These are phyloP conservation scores for Phymastichus coffea DNA, from an alignment of 1,140 invertebrate species.

Conservation along the genomic window DNA sequence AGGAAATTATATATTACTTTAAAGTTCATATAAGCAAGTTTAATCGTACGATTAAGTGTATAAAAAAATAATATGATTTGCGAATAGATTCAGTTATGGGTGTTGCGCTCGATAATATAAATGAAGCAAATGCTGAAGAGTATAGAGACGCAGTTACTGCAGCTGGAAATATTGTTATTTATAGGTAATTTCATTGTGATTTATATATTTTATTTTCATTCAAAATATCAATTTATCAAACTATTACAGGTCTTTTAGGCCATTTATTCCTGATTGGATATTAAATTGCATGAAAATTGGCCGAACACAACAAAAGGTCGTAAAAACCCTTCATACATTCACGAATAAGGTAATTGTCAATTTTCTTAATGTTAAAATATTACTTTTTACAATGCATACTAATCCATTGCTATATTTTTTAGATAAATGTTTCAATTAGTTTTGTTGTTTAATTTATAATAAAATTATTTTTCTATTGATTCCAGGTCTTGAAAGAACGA, in stretches of 20 bases:
- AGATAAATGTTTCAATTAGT: neutral
- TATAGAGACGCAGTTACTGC: slow-evolving; percentile 59
- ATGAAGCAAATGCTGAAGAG: slow-evolving; percentile 57
- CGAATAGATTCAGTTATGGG: slow-evolving; percentile 87
- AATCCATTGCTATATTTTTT: too few species aligned
- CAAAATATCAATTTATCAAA: neutral
- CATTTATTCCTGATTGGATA: slow-evolving; percentile 61
- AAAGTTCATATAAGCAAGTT: too few species aligned
- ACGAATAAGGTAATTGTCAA: slow-evolving; percentile 58
- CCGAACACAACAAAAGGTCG: slow-evolving; percentile 56
- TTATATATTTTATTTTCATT: neutral
- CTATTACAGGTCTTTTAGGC: slow-evolving; percentile 58
- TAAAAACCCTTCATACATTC: slow-evolving; percentile 71
- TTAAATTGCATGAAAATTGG: slow-evolving; percentile 57
- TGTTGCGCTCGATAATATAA: slow-evolving; percentile 56
- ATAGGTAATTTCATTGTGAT: slow-evolving; percentile 40
- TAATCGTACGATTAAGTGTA: too few species aligned
- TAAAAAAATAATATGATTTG: too few species aligned
- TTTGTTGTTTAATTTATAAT: too few species aligned
- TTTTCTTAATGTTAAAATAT: too few species aligned
- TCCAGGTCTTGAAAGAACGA: slow-evolving; percentile 36
- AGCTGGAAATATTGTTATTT: slow-evolving; percentile 31
- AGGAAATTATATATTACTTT: too few species aligned
- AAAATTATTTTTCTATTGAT: neutral
- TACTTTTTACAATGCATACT: too few species aligned